Conservation (phyloP, 2,888 invertebrate species). For the Drosophila mimetica region DNA sequence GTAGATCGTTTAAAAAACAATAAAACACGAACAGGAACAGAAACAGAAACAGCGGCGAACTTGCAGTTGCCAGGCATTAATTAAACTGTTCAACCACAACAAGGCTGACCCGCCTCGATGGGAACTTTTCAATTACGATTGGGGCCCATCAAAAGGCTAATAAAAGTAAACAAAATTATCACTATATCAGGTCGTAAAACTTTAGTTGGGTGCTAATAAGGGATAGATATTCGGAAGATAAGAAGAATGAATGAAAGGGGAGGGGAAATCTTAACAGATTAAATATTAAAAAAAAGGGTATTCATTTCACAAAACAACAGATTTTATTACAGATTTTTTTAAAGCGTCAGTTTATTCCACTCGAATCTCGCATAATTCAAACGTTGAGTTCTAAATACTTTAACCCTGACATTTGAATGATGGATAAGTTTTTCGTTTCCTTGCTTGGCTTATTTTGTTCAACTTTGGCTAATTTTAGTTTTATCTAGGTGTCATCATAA, state of each 20-base stretch:
- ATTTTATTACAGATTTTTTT: too few relatives aligned
- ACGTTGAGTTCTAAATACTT: constrained; percentile 32
- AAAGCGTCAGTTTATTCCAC: background rate
- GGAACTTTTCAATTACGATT: constrained; percentile 59
- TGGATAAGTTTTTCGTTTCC: constrained; percentile 44
- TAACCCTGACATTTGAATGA: constrained; percentile 45
- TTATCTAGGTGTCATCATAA: constrained; percentile 47
- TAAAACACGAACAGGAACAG: constrained; percentile 68
- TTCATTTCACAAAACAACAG: too few relatives aligned
- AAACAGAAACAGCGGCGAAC: constrained; percentile 31
- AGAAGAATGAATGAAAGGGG: constrained; percentile 2
- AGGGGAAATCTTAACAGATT: background rate
- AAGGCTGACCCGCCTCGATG: constrained; percentile 25
- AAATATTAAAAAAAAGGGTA: too few relatives aligned
- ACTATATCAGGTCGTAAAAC: constrained; percentile 23
- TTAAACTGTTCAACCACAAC: constrained; percentile 76
- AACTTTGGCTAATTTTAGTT: constrained; percentile 38
- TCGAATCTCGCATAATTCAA: constrained; percentile 8
- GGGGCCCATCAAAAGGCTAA: constrained; percentile 58
- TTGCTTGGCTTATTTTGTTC: constrained; percentile 21
- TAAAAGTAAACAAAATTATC: constrained; percentile 60
- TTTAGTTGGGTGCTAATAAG: constrained; percentile 30
- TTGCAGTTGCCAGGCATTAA: constrained; percentile 56
- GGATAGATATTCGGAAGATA: constrained; percentile 24
- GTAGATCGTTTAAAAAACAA: constrained; percentile 81